Evolutionary conservation across 2,888 invertebrate species (phyloP), one percentile per base, ranked within the genome.

Genomic region (Tipula helvola): DNA sequence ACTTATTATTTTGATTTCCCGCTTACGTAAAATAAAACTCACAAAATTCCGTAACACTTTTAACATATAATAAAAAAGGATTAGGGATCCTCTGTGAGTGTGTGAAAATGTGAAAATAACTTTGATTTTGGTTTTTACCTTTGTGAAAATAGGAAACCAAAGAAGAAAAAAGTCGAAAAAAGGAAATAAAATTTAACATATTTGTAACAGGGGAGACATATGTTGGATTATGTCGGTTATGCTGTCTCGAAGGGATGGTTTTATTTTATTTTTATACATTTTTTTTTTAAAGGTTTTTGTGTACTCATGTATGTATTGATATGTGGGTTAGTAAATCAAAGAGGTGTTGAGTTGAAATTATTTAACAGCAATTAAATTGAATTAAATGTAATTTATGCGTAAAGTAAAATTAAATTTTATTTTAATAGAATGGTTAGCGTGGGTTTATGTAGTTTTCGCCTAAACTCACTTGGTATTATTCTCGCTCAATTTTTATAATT

Each of bases 51-150:
- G 28, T 71, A 71, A 71, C 71, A 28, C 71, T 71, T 71, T 71
- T 71, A 71, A 71, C 71, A 71, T 71, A 71, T 71, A 71, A 71
- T 71, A 71, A 71, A 71, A 71, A 71, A 71, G 71, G 71, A 71
- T 28, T 71, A 71, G 18, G 28, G 18, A 71, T 71, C 71, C 71
- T 71, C 12, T 71, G 28, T 28, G 28, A 28, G 71, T 71, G 71
- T 71, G 71, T 71, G 71, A 28, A 71, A 71, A 71, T 28, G 71
- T 71, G 71, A 71, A 71, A 71, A 71, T 28, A 28, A 71, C 10
- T 71, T 71, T 71, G 71, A 71, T 71, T 71, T 71, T 71, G 28
- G 71, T 71, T 28, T 71, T 71, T 71, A 71, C 71, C 71, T 71
- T 71, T 71, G 18, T 8, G 28, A 71, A 71, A 71, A 71, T 28